Base-by-base conservation (phyloP, 2,888 invertebrate genomes). In the Diadromus collaris region DNA sequence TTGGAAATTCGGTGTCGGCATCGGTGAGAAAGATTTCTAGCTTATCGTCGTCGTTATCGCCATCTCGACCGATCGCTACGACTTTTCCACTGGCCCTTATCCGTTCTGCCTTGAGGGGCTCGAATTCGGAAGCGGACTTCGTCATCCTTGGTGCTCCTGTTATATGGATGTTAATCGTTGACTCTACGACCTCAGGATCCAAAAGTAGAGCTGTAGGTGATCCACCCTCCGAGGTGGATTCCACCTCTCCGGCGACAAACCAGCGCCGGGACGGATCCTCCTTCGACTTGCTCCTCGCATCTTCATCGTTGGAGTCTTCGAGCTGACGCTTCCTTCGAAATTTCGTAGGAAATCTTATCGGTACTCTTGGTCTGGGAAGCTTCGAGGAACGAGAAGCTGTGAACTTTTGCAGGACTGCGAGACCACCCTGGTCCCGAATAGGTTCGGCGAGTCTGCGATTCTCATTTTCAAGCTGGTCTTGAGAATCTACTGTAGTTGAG, bases 81-180 rank as follows among this genome's bases (percentile, higher is more conserved):
- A n/a, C 38, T 27, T 61, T 69, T 27, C n/a, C 10, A n/a, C n/a
- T n/a, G 19, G 1, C 29, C 1, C 32, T 46, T 13, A 16, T 56
- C 7, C 75, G 61, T 5, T 32, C 63, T 32, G 44, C 64, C 24
- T 24, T 32, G 41, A 60, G n/a, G 10, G 46, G 9, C n/a, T 29
- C 38, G 38, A 24, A 32, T 34, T 72, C 54, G 13, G n/a, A 13
- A 38, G 16, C 19, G 6, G 44, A 19, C 27, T 73, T 72, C 9
- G 21, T 27, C 48, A 16, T 48, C 29, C n/a, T 34, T 1, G 79
- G 73, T 24, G 64, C 21, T 41, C 73, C 77, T 2, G 58, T 41
- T 51, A 78, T 70, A 16, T 51, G 74, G 58, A 78, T 78, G 67
- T 74, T 80, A 19, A 77, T 74, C 44, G 68, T 67, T 7, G 80